These are phyloP conservation scores for Aphelenchoides fujianensis DNA, from an alignment of 1,140 invertebrate species.

Conservation along the genomic window DNA sequence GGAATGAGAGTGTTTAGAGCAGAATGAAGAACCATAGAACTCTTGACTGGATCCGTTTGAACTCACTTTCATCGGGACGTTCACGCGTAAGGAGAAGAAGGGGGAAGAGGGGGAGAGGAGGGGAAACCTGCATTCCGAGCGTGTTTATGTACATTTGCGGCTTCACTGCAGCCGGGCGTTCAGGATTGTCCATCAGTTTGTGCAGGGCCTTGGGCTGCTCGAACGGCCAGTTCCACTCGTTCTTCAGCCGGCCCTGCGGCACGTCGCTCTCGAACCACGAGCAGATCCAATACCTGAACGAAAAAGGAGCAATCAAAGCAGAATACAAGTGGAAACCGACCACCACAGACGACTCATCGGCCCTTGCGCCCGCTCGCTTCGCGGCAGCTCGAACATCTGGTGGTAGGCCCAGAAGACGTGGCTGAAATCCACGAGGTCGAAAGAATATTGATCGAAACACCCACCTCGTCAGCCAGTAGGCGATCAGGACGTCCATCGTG, in stretches of 20 bases:
- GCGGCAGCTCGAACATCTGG: slow-evolving; percentile 58
- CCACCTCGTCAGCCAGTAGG: slow-evolving; percentile 55
- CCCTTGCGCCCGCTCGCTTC: slow-evolving; percentile 43
- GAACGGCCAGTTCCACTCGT: slow-evolving; percentile 61
- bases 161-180: slow-evolving; percentile 46
- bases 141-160: neutral
- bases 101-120: no score
- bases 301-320: neutral
- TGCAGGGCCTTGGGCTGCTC: slow-evolving; percentile 46
- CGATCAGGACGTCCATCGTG: slow-evolving; percentile 55
- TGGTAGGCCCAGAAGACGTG: slow-evolving; percentile 62
- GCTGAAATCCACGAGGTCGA: slow-evolving; percentile 22
- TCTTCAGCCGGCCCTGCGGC: slow-evolving; percentile 48
- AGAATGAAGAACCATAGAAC: no score
- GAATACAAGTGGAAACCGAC: no score
- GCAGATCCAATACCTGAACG: slow-evolving; percentile 17
- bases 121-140: no score
- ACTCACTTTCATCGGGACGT: no score
- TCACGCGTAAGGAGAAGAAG: no score
- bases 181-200: slow-evolving; percentile 32
- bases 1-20: no score
- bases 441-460: neutral
- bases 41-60: no score
- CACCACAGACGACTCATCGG: slow-evolving; percentile 58
- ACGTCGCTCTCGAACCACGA: slow-evolving; percentile 52